Percentiles rank a stretch among this genome's conserved stretches.
phyloP scores from a whole-genome alignment of 2,888 invertebrate genomes.

The Xanthia icteritia region DNA sequence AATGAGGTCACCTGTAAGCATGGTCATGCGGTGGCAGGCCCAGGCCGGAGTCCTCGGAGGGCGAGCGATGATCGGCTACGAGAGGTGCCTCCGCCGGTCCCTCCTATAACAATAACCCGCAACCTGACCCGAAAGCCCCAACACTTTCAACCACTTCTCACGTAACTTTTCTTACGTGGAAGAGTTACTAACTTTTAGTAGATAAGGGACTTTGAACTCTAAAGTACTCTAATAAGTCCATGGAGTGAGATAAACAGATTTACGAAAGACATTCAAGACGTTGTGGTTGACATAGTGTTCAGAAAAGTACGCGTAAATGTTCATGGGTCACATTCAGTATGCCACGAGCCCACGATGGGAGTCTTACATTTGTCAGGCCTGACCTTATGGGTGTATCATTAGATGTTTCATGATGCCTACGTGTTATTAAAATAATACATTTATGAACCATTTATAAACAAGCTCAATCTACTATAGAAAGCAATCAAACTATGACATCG shows the following conservation, averaged over 20 bases:
- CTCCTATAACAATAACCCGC: slow-evolving; percentile 91
- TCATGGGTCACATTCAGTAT: slow-evolving; percentile 27
- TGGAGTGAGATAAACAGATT: slow-evolving; percentile 26
- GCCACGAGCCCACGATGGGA: slow-evolving; percentile 16
- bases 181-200: slow-evolving; percentile 47
- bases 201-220: slow-evolving; percentile 44
- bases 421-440: slow-evolving; percentile 62
- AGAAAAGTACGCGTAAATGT: slow-evolving; percentile 38
- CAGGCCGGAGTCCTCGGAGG: slow-evolving; percentile 98
- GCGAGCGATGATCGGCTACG: slow-evolving; percentile 94
- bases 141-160: slow-evolving; percentile 61
- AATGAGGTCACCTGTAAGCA: slow-evolving; percentile 91
- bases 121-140: slow-evolving; percentile 83
- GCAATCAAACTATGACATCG: slow-evolving; percentile 77
- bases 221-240: slow-evolving; percentile 29
- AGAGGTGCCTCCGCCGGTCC: slow-evolving; percentile 90
- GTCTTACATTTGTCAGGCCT: slow-evolving; percentile 52
- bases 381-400: slow-evolving; percentile 50
- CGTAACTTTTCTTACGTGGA: slow-evolving; percentile 53
- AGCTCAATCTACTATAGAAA: slow-evolving; percentile 79
- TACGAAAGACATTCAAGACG: slow-evolving; percentile 43
- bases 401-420: slow-evolving; percentile 57
- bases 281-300: slow-evolving; percentile 48
- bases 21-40: slow-evolving; percentile 95
- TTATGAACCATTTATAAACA: slow-evolving; percentile 67